Percentiles rank a stretch among this genome's conserved stretches.
These are phyloP conservation scores for Nylanderia fulva DNA, from an alignment of 1,140 invertebrate genomes.

Conservation along the genomic window DNA sequence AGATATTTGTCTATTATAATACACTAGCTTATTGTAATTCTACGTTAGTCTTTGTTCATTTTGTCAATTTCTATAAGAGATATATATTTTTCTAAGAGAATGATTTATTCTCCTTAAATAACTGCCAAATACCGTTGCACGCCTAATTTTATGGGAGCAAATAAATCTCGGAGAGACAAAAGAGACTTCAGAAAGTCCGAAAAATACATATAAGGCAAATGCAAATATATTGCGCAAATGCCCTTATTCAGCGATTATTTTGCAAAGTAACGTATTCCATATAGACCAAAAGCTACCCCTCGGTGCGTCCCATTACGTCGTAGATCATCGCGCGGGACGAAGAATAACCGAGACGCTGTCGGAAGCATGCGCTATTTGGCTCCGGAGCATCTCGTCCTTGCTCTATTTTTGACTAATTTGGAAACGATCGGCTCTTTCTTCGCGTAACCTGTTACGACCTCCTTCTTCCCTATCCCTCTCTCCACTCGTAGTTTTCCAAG, in stretches of 20 bases:
- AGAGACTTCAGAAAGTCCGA: not conserved
- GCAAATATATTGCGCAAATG: not conserved
- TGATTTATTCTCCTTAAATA: not conserved
- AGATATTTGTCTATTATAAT: not conserved
- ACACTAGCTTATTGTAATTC: not conserved
- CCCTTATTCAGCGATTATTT: constrained; percentile 27
- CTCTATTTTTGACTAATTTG: constrained; percentile 48
- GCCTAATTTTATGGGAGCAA: not conserved
- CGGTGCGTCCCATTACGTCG: constrained; percentile 15
- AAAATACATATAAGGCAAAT: constrained; percentile 15
- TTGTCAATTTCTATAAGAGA: not conserved
- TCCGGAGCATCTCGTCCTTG: not conserved
- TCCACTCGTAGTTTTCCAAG: no score
- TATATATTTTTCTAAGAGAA: not conserved
- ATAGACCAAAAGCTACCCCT: constrained; percentile 7
- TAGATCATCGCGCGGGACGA: constrained; percentile 42
- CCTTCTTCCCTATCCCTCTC: not conserved
- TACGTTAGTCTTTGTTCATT: not conserved
- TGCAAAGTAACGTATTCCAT: not conserved
- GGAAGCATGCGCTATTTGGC: constrained; percentile 26
- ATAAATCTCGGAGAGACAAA: not conserved
- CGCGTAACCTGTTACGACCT: not conserved
- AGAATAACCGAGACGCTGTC: constrained; percentile 19
- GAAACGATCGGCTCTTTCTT: constrained; percentile 22
- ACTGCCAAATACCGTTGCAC: not conserved